phyloP scores from a whole-genome alignment of 2,888 invertebrate genomes.

The Drosophila recens region DNA sequence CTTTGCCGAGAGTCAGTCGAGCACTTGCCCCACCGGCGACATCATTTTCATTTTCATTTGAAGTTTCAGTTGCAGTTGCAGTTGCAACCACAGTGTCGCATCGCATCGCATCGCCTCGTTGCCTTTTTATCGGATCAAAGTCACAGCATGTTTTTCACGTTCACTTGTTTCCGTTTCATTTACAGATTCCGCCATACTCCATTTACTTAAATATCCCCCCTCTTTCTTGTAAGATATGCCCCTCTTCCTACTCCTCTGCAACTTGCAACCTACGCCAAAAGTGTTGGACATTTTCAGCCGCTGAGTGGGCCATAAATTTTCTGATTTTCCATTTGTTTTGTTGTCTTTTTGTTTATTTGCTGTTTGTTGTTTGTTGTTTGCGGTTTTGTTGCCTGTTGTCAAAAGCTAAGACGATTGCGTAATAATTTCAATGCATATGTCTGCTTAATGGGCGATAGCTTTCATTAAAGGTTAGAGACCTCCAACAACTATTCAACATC shows the following conservation, averaged over 20 bases:
- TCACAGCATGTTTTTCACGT: constrained; percentile 74
- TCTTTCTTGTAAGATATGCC: background rate
- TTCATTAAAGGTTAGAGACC: constrained; percentile 42
- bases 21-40: constrained; percentile 37
- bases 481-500: background rate
- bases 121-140: constrained; percentile 47
- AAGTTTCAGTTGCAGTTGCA: constrained; percentile 23
- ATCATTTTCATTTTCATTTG: constrained; percentile 24
- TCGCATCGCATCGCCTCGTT: constrained; percentile 25
- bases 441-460: constrained; percentile 29
- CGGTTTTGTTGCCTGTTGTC: constrained; percentile 25
- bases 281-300: constrained; percentile 46
- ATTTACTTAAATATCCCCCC: constrained; percentile 29
- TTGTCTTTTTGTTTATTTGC: constrained; percentile 10
- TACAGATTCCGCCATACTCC: constrained; percentile 45
- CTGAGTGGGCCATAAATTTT: constrained; percentile 72
- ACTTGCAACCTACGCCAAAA: constrained; percentile 43
- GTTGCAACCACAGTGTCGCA: constrained; percentile 19
- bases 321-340: constrained; percentile 47
- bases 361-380: constrained; percentile 11
- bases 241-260: background rate
- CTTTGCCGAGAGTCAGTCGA: constrained; percentile 51
- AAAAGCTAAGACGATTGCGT: constrained; percentile 62
- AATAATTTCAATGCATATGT: constrained; percentile 26
- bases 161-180: constrained; percentile 72